Percentiles rank a stretch among this genome's conserved stretches.
Evolutionary conservation across 2,888 invertebrate genomes (phyloP).

Genomic region (Miltochrista miniata): DNA sequence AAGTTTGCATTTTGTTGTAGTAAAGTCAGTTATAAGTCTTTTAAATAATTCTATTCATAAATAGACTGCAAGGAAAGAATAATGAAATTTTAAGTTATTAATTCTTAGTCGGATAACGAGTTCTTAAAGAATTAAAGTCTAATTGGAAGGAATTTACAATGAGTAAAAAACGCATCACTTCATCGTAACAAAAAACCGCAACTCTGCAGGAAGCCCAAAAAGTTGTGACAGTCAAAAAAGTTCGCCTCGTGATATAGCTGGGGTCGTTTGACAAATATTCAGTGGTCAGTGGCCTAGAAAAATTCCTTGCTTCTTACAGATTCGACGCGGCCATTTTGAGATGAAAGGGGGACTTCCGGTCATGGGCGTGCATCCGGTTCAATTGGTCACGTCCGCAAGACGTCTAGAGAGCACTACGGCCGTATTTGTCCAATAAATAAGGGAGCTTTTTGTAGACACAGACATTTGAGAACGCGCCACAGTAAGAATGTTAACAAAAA

Average conservation of each 20-base stretch:
- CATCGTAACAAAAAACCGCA: constrained; percentile 37
- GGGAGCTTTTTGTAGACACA: constrained; percentile 53
- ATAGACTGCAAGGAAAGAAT: too few species aligned
- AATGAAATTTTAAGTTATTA: too few species aligned
- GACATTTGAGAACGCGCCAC: constrained; percentile 48
- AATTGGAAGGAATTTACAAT: not conserved
- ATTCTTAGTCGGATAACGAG: too few species aligned
- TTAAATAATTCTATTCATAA: too few species aligned
- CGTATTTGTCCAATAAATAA: constrained; percentile 54
- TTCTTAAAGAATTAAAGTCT: too few species aligned
- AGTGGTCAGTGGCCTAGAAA: constrained; percentile 74
- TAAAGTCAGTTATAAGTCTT: too few species aligned
- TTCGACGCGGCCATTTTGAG: constrained; percentile 76
- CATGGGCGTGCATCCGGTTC: constrained; percentile 72
- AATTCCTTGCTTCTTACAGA: constrained; percentile 71
- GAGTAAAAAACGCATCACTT: constrained; percentile 5
- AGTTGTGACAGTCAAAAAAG: constrained; percentile 52
- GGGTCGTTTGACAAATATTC: constrained; percentile 67
- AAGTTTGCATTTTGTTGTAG: too few species aligned
- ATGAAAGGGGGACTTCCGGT: constrained; percentile 78
- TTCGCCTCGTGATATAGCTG: constrained; percentile 62
- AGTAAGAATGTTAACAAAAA: constrained; percentile 50
- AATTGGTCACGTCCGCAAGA: constrained; percentile 48
- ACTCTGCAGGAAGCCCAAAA: constrained; percentile 53
- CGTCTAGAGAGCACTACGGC: constrained; percentile 35